Evolutionary conservation across 1,140 invertebrate genomes (phyloP), one percentile per base, ranked within the genome.

Genomic region (Drosophila rufa): DNA sequence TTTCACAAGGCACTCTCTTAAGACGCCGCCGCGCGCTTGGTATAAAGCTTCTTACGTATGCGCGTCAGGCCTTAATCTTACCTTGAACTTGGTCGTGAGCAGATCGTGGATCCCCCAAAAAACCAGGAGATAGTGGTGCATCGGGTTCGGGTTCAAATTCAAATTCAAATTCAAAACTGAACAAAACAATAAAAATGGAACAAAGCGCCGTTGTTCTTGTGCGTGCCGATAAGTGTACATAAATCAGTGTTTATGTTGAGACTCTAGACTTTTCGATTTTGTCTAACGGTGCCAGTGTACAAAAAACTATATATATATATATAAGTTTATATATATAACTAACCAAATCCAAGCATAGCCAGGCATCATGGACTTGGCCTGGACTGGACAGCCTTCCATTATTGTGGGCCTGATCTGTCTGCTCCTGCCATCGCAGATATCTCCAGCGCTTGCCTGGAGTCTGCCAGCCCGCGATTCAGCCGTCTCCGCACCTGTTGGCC

Each of bases 41-140:
- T 92, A 92, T 92, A 92, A 92, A 92, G 83, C 91, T 91, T 92
- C 87, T 92, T 92, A 86, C 77, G 91, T 92, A 92, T 92, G 87
- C 91, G 73, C 81, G 91, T 92, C 91, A 92, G 90, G 91, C 91
- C 89, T 92, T 89, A 92, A 92, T 90, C 85, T 90, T 92, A 92
- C 91, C 91, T 92, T 92, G 91, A 92, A 92, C 91, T 92, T 92
- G 91, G 74, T 87, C 82, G 87, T 78, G 91, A 81, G 57, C 75
- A 83, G 75, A 92, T 91, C 81, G 86, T 25, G 51, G 51, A 55
- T 38, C 53, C 51, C 51, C 48, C 33, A 7, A 25, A 30, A 36
- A 40, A 8, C 9, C 9, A 38, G 17, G 66, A 70, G 53, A 25
- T n/a, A 66, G 42, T 70, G 42, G 51, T 75, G 69, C 50, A 56